Evolutionary conservation across 2,888 invertebrate species (phyloP), one percentile per base, ranked within the genome.

Genomic region (Oxycera nigricornis): DNA sequence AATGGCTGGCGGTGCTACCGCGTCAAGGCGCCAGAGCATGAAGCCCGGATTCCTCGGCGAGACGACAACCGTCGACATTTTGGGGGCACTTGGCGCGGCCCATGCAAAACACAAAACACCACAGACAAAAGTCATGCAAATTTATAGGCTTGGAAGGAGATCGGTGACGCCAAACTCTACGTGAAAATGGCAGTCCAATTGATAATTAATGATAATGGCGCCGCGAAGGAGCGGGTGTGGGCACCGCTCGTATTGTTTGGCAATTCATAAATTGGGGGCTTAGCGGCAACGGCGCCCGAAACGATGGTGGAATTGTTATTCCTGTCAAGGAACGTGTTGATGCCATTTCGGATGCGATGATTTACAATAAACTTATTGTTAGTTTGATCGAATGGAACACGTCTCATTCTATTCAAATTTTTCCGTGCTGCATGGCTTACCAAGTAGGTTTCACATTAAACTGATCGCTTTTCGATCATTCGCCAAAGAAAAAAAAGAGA

Each of bases 151-250:
- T 65, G 65, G 39, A 65, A 24, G 65, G 39, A 28, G 39, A 65
- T 65, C 24, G 41, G 65, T 65, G 65, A 65, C 65, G 65, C 65
- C 65, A 65, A 65, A 68, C 22, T 28, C 46, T 68, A 50, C 68
- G 68, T 50, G 68, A 46, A 68, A 50, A 68, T 68, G 68, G 28
- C 50, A 68, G 20, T 9, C 46, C 46, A 68, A 46, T 68, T 46
- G 68, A 22, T 50, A 50, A 46, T 68, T 68, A 50, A 68, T 68
- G 68, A 46, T 68, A 68, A 68, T 68, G 68, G 9, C 22, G 61
- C 17, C 31, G 61, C 22, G 39, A 35, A 39, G 39, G 39, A 39
- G 65, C 65, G 65, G 65, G 65, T 31, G 61, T 61, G 35, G 61
- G 61, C n/a, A 22, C 24, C 24, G 20, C 11, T 6, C 22, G 24